Conservation (phyloP, 2,888 invertebrate species). For the Ptilodon capucinus region DNA sequence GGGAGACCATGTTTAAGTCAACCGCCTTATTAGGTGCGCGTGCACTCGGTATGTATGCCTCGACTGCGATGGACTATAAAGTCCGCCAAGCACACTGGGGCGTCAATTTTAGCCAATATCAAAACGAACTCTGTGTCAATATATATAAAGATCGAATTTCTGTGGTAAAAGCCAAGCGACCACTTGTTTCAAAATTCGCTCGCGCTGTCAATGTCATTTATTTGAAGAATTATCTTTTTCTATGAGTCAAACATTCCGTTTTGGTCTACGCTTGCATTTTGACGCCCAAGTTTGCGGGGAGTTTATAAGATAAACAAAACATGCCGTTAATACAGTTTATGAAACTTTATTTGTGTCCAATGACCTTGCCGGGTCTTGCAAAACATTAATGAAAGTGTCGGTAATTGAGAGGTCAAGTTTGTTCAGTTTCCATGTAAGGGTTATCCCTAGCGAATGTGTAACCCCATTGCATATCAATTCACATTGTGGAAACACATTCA, state of each 20-base stretch:
- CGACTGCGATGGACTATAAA: conserved; percentile 8
- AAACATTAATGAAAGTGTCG: not conserved
- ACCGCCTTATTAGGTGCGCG: conserved; percentile 13
- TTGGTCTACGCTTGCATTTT: too few relatives aligned
- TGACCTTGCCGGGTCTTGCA: not conserved
- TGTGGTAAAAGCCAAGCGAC: too few relatives aligned
- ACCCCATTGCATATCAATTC: not conserved
- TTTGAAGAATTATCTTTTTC: too few relatives aligned
- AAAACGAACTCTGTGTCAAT: too few relatives aligned
- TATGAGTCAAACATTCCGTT: too few relatives aligned
- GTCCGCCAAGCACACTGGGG: too few relatives aligned
- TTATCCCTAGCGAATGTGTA: not conserved
- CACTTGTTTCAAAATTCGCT: too few relatives aligned
- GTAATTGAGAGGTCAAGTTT: not conserved
- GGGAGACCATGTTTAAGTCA: conserved; percentile 19
- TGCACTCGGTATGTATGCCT: conserved; percentile 15
- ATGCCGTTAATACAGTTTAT: conserved; percentile 21
- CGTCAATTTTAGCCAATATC: too few relatives aligned
- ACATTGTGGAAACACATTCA: not conserved
- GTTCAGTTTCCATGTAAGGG: not conserved
- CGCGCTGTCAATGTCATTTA: too few relatives aligned
- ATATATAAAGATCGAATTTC: too few relatives aligned
- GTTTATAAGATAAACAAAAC: conserved; percentile 15
- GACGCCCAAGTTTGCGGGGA: too few relatives aligned
- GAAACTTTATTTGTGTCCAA: not conserved